A percentile compares a stretch with the other conserved stretches of the same genome.
These are phyloP conservation scores for Sorex maritimensis DNA, from an alignment of 2,797 vertebrate species.

Conservation along the genomic window DNA sequence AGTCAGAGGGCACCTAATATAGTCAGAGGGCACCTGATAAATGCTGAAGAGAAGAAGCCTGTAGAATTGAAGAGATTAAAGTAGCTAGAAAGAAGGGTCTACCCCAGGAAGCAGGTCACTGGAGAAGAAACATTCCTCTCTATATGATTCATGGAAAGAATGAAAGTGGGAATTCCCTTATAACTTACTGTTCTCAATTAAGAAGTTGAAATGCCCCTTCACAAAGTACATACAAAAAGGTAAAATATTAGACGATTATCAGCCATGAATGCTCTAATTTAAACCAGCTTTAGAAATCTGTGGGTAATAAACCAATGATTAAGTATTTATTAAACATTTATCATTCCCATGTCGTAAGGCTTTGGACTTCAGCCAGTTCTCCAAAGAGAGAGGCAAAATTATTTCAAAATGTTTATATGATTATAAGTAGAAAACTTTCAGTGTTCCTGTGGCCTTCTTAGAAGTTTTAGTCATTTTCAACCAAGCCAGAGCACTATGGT, in stretches of 20 bases:
- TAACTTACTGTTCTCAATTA: constrained; percentile 54
- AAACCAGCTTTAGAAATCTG: constrained; percentile 73
- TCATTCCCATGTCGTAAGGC: constrained; percentile 35
- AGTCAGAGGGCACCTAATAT: not conserved
- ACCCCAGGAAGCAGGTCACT: not conserved
- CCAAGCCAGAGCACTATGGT: not conserved
- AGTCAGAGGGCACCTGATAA: not conserved
- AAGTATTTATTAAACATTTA: constrained; percentile 75
- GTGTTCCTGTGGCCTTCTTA: not conserved
- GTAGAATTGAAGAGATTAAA: constrained; percentile 27
- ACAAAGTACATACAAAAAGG: constrained; percentile 60
- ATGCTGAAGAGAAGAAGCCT: not conserved
- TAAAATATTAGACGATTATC: constrained; percentile 65
- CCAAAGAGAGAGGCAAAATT: constrained; percentile 48
- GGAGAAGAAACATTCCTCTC: not conserved
- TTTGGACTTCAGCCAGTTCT: constrained; percentile 66
- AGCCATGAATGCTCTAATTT: constrained; percentile 63
- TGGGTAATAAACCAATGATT: constrained; percentile 65
- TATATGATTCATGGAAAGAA: not conserved
- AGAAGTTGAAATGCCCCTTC: constrained; percentile 42
- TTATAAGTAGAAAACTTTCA: constrained; percentile 54
- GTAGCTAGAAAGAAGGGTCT: not conserved
- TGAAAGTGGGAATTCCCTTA: constrained; percentile 31
- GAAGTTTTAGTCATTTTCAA: constrained; percentile 41
- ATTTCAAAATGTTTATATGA: constrained; percentile 65